Conservation (phyloP, 2,888 invertebrate genomes). For the Deilephila porcellus region DNA sequence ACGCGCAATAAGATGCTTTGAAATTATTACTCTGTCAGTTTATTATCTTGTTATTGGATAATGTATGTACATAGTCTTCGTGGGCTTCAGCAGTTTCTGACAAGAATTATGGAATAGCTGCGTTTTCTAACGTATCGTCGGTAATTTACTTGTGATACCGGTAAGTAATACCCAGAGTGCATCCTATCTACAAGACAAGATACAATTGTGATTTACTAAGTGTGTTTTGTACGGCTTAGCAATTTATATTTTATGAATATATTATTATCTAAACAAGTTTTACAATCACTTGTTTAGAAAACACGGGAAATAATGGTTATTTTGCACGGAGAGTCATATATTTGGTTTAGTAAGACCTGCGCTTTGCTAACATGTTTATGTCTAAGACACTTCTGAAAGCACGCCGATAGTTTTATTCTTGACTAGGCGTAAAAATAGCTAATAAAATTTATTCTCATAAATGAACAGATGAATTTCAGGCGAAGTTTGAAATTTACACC, state of each 20-base stretch:
- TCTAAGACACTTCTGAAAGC: too few species aligned
- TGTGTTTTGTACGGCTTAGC: neutral
- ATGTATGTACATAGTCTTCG: neutral
- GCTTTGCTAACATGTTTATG: too few species aligned
- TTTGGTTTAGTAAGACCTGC: too few species aligned
- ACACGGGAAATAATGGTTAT: too few species aligned
- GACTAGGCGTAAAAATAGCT: too few species aligned
- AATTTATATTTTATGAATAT: constrained; percentile 1
- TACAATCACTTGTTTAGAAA: neutral
- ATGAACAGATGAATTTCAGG: too few species aligned
- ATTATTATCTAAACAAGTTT: neutral
- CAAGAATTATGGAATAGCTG: constrained; percentile 1
- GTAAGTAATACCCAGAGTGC: constrained; percentile 3
- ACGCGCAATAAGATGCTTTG: neutral
- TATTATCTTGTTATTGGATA: constrained; percentile 5
- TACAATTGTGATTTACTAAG: neutral
- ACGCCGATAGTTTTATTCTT: too few species aligned
- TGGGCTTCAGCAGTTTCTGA: neutral
- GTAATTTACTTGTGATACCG: neutral
- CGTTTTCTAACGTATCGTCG: constrained; percentile 10
- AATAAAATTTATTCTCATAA: too few species aligned
- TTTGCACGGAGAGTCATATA: too few species aligned
- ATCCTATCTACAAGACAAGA: neutral
- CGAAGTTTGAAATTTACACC: too few species aligned
- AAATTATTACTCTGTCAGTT: neutral